Evolutionary conservation across 2,797 vertebrate species (phyloP).

Genomic region (Sorex maritimensis): DNA sequence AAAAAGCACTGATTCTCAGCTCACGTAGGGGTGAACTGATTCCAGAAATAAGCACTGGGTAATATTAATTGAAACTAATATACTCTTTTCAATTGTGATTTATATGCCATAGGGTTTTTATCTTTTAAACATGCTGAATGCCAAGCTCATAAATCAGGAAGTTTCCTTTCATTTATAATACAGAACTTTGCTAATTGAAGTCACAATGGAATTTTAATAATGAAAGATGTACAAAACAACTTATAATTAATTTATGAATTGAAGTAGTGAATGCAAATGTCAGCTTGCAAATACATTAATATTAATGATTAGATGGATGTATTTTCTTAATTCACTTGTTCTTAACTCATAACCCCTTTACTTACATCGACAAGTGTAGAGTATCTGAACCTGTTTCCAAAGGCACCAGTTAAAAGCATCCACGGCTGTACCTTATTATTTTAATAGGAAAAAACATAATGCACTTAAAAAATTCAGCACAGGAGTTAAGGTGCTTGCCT

Average conservation of each 20-base stretch:
- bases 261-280: background rate
- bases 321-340: background rate
- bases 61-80: slow-evolving; percentile 40
- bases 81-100: background rate
- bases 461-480: background rate
- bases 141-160: slow-evolving; percentile 62
- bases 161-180: slow-evolving; percentile 72
- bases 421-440: background rate
- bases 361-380: background rate
- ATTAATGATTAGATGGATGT: slow-evolving; percentile 44
- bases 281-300: slow-evolving; percentile 58
- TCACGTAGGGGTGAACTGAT: background rate
- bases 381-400: background rate
- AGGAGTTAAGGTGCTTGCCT: background rate
- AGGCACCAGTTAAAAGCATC: background rate
- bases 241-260: slow-evolving; percentile 57
- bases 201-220: slow-evolving; percentile 73
- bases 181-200: slow-evolving; percentile 59
- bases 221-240: slow-evolving; percentile 15
- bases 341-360: background rate
- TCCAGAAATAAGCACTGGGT: background rate
- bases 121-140: slow-evolving; percentile 65
- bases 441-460: background rate
- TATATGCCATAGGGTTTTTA: slow-evolving; percentile 16
- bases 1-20: slow-evolving; percentile 28